Evolutionary conservation across 2,888 invertebrate species (phyloP), one percentile per base, ranked within the genome.

Genomic region (Drosophila phalerata): DNA sequence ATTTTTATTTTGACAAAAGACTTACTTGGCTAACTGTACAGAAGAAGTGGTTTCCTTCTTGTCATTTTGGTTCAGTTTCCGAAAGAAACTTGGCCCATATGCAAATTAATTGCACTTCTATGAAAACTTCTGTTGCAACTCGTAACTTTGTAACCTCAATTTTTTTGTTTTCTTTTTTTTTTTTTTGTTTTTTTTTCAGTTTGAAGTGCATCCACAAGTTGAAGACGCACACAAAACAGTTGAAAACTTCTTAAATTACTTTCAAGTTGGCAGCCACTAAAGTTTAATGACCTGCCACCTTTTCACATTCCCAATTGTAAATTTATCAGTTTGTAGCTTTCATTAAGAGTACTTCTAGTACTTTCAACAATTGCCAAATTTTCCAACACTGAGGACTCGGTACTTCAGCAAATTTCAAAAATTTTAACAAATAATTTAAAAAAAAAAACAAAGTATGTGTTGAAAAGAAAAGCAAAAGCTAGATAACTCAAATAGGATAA

Each of bases 231-330:
- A 28, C 40, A 55, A 66, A 72, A 56, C 15, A 22, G 38, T 45
- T 10, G n/a, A 6, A 72, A 81, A 84, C 57, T 83, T 88, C 81
- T 69, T 52, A 75, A 88, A 85, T 81, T 73, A 86, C 70, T 75
- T 80, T 60, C 38, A 15, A 60, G 65, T 51, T 78, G 61, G 28
- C 53, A 61, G 53, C 32, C 53, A 56, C 64, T 58, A 45, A 58
- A 75, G 79, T 75, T 58, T 37, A 70, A 57, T 56, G 65, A 75
- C 62, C 61, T 51, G 19, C n/a, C 34, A 52, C 32, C 40, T 13
- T 49, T 48, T 19, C n/a, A 30, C 38, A 38, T 52, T 34, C 32
- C 34, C 10, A 47, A 28, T 30, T 25, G 13, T 17, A 48, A 32
- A 11, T 45, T 15, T 22, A 8, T 8, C 17, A 47, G 22, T 19